Evolutionary conservation across 1,140 invertebrate genomes (phyloP), one percentile per base, ranked within the genome.

Genomic region (Eubasilissa regina): DNA sequence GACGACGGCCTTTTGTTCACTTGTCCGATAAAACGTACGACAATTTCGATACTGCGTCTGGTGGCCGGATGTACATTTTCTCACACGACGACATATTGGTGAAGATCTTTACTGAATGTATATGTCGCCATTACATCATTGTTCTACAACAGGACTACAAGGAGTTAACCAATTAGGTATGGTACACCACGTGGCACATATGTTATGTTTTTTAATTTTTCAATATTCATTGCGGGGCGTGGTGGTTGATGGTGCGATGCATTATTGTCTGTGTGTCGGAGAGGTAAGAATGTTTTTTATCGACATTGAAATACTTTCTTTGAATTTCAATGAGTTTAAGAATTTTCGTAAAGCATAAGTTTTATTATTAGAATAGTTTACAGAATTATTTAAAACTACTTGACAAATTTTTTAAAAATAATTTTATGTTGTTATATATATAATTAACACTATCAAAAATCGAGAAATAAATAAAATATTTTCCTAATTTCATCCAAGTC

Each of bases 51-150:
- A n/a, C 64, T 55, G 45, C 9, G 17, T 35, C 21, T 35, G 12
- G 45, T 15, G 75, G 72, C 80, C 80, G 80, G 80, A 81, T 79
- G 77, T 79, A 75, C 77, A 81, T 81, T 48, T 76, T 76, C 43
- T 55, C 56, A 78, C 80, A 76, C 58, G 51, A 13, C 19, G 13
- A 21, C 21, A 45, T 44, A 76, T 74, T 47, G 47, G 58, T 68
- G 64, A 44, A 35, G 77, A 73, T 77, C 74, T 58, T 53, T 64
- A 51, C 48, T 76, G 79, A 80, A 80, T 80, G 44, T 70, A 60
- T 75, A 80, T 80, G 79, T 58, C 13, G 47, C 12, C 51, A 80
- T 80, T 80, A 80, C 53, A 56, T 80, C 73, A 76, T 64, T 64
- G 60, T 35, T 64, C 19, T 64, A 64, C 60, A 64, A 64, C 60